These are phyloP conservation scores for Eclectus roratus DNA, from an alignment of 2,113 vertebrate species.

Conservation along the genomic window DNA sequence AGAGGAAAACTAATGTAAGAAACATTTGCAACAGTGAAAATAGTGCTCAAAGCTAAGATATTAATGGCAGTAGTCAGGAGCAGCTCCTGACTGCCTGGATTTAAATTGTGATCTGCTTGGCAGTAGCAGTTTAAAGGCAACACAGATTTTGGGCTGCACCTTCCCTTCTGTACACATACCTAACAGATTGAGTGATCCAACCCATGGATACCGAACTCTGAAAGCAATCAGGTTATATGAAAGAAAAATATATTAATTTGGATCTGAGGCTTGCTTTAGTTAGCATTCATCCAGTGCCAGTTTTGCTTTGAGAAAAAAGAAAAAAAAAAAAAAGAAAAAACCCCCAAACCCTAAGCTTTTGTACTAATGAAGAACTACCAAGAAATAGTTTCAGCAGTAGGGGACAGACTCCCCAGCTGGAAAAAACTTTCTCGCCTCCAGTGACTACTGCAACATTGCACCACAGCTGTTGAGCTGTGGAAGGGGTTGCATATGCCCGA, in stretches of 20 bases:
- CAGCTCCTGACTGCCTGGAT: background rate
- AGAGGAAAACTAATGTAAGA: conserved; percentile 21
- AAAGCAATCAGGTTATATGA: background rate
- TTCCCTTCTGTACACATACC: background rate
- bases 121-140: background rate
- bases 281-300: background rate
- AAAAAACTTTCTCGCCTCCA: background rate
- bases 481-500: background rate
- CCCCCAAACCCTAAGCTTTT: background rate
- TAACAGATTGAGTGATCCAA: background rate
- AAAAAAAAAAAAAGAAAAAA: too few relatives aligned
- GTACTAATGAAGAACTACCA: background rate
- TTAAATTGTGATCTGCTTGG: background rate
- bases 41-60: background rate
- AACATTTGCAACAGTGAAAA: conserved; percentile 11
- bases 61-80: conserved; percentile 11
- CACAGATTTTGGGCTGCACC: background rate
- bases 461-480: background rate
- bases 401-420: background rate
- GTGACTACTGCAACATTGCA: background rate
- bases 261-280: background rate
- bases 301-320: background rate
- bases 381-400: background rate
- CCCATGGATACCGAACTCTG: background rate
- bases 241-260: background rate